phyloP scores from a whole-genome alignment of 2,113 vertebrate species.

The Plecotus auritus region DNA sequence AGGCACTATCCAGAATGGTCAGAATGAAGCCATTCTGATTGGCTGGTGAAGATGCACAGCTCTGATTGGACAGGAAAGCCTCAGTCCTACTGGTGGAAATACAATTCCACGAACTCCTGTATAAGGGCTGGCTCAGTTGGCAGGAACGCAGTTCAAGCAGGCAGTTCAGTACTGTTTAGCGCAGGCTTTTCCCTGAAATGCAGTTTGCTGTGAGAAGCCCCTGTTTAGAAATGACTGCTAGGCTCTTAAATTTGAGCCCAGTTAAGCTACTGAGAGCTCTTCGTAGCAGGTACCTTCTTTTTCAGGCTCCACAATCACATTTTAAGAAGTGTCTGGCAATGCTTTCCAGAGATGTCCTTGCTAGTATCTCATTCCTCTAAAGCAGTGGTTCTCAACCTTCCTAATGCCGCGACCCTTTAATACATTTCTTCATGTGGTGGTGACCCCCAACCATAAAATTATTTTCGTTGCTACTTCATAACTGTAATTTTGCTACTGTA shows the following conservation, averaged over 20 bases:
- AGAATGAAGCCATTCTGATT: not conserved
- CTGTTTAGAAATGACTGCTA: not conserved
- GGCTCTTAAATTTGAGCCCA: not conserved
- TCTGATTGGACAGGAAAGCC: not conserved
- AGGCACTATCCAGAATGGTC: not conserved
- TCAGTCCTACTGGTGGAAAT: not conserved
- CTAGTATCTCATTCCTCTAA: not conserved
- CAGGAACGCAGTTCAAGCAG: not conserved
- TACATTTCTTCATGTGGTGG: too few species aligned
- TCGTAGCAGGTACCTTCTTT: not conserved
- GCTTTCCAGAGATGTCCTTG: not conserved
- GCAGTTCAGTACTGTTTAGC: not conserved
- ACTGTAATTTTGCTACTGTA: too few species aligned
- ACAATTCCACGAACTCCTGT: not conserved
- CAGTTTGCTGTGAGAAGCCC: not conserved
- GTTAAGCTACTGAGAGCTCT: not conserved
- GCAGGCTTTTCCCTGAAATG: not conserved
- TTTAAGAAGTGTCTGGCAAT: not conserved
- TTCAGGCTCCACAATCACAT: not conserved
- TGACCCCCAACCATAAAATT: too few species aligned
- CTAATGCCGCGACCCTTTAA: too few species aligned
- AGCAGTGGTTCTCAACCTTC: too few species aligned
- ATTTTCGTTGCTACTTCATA: too few species aligned
- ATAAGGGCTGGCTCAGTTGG: not conserved
- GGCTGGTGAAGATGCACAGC: not conserved